Percentiles rank a stretch among this genome's conserved stretches.
These are phyloP conservation scores for Acanthopagrus latus DNA, from an alignment of 2,797 vertebrate species.

Conservation along the genomic window DNA sequence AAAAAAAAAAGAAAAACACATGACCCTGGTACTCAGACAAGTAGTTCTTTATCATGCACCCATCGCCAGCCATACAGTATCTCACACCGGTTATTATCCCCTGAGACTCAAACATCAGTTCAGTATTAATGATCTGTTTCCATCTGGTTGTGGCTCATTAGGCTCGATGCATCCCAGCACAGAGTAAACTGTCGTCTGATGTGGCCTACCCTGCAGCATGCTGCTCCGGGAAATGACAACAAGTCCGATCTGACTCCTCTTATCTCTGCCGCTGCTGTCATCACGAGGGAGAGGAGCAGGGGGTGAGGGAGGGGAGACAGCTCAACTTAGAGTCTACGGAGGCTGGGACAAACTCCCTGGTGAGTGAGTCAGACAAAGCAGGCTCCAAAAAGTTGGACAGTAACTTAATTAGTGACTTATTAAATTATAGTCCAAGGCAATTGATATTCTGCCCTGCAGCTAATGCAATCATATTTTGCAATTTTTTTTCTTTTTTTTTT, in stretches of 20 bases:
- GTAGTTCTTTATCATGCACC: conserved; percentile 26
- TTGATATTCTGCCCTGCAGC: conserved; percentile 82
- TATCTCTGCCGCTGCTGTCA: conserved; percentile 62
- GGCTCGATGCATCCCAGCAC: conserved; percentile 34
- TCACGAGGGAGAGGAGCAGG: background rate
- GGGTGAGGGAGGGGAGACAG: conserved; percentile 24
- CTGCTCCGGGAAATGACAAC: conserved; percentile 55
- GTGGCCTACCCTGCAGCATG: conserved; percentile 54
- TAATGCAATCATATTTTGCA: conserved; percentile 83
- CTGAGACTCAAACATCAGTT: conserved; percentile 54
- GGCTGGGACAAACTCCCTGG: conserved; percentile 63
- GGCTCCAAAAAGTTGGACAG: conserved; percentile 77
- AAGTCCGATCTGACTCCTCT: conserved; percentile 58
- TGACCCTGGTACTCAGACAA: conserved; percentile 11
- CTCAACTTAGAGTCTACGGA: conserved; percentile 42
- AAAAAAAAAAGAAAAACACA: background rate
- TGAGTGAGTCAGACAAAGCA: conserved; percentile 67
- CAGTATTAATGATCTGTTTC: conserved; percentile 71
- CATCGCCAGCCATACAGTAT: conserved; percentile 24
- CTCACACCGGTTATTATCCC: conserved; percentile 49
- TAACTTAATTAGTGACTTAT: conserved; percentile 85
- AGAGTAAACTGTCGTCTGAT: conserved; percentile 57
- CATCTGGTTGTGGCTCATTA: conserved; percentile 72
- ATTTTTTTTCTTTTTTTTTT: conserved; percentile 68
- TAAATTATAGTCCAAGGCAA: conserved; percentile 81